These are phyloP conservation scores for Pogonocherus hispidulus DNA, from an alignment of 2,888 invertebrate species.

Conservation along the genomic window DNA sequence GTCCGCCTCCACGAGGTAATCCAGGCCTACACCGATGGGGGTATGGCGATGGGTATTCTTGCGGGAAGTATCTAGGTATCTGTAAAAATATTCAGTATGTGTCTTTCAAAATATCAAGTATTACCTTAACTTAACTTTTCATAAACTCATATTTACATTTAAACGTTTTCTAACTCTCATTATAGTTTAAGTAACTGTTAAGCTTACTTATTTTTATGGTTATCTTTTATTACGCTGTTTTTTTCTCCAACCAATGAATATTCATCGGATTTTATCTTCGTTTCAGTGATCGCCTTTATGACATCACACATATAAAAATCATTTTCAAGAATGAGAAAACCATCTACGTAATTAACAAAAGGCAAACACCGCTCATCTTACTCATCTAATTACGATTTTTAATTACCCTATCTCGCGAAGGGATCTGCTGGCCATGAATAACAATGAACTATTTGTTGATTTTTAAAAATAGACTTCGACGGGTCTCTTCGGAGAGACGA, in stretches of 20 bases:
- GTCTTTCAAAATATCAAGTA: too few species aligned
- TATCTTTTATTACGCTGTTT: too few species aligned
- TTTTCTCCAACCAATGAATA: background rate
- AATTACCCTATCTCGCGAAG: constrained; percentile 12
- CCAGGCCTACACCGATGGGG: too few species aligned
- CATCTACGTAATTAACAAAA: constrained; percentile 6
- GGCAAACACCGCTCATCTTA: background rate
- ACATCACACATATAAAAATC: constrained; percentile 2
- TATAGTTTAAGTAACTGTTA: too few species aligned
- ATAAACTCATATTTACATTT: too few species aligned
- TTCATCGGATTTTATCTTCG: background rate
- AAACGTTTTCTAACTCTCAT: too few species aligned
- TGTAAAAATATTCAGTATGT: too few species aligned
- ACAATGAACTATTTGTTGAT: constrained; percentile 15
- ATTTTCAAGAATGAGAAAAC: constrained; percentile 3
- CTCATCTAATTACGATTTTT: constrained; percentile 21
- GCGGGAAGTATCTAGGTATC: too few species aligned
- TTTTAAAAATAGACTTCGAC: constrained; percentile 16
- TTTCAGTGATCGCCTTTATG: background rate
- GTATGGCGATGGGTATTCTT: too few species aligned
- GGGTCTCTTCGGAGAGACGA: background rate
- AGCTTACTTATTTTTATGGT: too few species aligned
- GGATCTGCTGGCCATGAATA: constrained; percentile 23
- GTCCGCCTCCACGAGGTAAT: too few species aligned
- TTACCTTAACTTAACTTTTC: too few species aligned